These are phyloP conservation scores for Sylvia atricapilla DNA, from an alignment of 2,113 vertebrate genomes.

Conservation along the genomic window DNA sequence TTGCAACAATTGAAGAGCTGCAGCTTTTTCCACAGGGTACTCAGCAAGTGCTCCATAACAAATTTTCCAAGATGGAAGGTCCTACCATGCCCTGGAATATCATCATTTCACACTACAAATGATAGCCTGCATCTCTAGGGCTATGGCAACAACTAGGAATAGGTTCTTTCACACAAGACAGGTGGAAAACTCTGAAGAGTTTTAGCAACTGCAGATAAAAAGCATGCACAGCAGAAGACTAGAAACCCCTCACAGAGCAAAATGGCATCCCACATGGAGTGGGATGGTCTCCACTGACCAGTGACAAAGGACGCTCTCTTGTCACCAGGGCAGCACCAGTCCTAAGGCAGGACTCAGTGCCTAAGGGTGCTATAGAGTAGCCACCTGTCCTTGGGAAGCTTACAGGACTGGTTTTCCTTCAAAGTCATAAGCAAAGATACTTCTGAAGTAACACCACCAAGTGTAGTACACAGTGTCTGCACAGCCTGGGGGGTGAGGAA, in stretches of 20 bases:
- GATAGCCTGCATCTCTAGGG: not conserved
- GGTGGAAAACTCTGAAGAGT: not conserved
- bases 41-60: not conserved
- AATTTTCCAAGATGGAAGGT: not conserved
- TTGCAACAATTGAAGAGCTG: not conserved
- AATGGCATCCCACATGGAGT: fast-evolving
- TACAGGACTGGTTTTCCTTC: not conserved
- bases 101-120: not conserved
- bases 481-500: not conserved
- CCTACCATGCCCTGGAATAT: not conserved
- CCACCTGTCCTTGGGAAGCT: not conserved
- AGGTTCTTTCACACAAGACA: not conserved
- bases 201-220: not conserved
- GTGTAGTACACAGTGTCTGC: not conserved
- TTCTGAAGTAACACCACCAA: not conserved
- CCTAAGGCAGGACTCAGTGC: not conserved
- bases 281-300: not conserved
- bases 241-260: not conserved
- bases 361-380: not conserved
- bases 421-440: not conserved
- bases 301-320: not conserved
- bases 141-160: not conserved
- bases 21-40: not conserved
- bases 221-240: not conserved
- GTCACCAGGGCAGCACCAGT: not conserved